Evolutionary conservation across 2,113 vertebrate species (phyloP), one percentile per base, ranked within the genome.

Genomic region (Kobus ellipsiprymnus): DNA sequence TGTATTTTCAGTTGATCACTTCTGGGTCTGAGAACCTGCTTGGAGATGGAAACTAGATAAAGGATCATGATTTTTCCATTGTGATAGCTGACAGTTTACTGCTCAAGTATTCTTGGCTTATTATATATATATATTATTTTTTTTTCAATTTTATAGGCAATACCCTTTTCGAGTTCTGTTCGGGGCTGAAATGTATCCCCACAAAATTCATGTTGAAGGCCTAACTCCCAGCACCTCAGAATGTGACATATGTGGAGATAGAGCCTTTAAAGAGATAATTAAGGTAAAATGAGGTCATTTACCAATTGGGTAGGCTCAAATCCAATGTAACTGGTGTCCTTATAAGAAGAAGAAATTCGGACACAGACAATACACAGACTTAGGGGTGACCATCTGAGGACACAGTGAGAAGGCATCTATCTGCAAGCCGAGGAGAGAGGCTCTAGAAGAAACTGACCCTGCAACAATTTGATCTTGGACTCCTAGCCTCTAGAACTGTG

Each of bases 221-320:
- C 21, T 81, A 80, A 67, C 27, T 33, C 40, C 54, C 36, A 48
- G 30, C 19, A 71, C n/a, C 83, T 71, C 60, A 52, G 59, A 95
- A 74, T 77, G 62, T 96, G 62, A 60, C 16, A 1, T 90, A 60
- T 96, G 71, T 83, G 84, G 77, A 93, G 44, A 88, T 0, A 83
- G 81, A n/a, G 4, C 57, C n/a, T 90, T 86, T 96, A 82, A 94
- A 90, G 87, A 81, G 27, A n/a, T 81, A 94, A 80, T 44, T 94
- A 67, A 71, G 81, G 33, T 86, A 91, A 87, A 82, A 57, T 82
- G 44, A 94, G 81, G 44, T 87, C 27, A 81, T 82, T 52, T 82
- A 36, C 80, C 80, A 54, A 82, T 90, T 90, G 74, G 36, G 44
- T 67, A 29, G 82, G 52, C 52, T 44, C 15, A n/a, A 89, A 83